These are phyloP conservation scores for Phania funesta DNA, from an alignment of 2,888 invertebrate genomes.

Conservation along the genomic window DNA sequence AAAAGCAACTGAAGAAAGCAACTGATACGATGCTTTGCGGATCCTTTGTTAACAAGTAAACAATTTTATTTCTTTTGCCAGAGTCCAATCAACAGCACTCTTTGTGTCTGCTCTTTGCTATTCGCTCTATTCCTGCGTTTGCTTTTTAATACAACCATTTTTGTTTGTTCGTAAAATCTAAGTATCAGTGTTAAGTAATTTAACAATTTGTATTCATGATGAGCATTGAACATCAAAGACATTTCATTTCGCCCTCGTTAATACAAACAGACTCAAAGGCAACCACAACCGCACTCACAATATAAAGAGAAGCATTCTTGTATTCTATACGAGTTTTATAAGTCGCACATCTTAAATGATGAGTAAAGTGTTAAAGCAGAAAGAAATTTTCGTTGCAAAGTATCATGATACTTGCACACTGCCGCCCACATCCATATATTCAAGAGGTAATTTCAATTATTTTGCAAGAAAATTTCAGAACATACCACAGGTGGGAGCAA, in stretches of 20 bases:
- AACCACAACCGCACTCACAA: constrained; percentile 8
- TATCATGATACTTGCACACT: too few relatives aligned
- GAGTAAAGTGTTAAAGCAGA: constrained; percentile 26
- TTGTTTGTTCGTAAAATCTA: constrained; percentile 7
- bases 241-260: background rate
- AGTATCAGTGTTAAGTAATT: constrained; percentile 49
- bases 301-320: background rate
- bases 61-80: constrained; percentile 56
- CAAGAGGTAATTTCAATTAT: too few relatives aligned
- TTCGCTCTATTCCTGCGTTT: background rate
- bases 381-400: background rate
- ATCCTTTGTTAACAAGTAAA: constrained; percentile 48
- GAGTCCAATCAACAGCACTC: constrained; percentile 59
- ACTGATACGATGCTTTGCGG: background rate
- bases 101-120: background rate
- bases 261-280: constrained; percentile 18
- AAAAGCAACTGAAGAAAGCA: constrained; percentile 21
- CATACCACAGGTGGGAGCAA: too few relatives aligned
- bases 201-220: constrained; percentile 62
- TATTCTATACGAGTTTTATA: background rate
- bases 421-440: too few relatives aligned
- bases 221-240: constrained; percentile 54
- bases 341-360: constrained; percentile 3
- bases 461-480: too few relatives aligned
- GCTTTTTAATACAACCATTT: background rate